These are phyloP conservation scores for Poliocrania exsul DNA, from an alignment of 2,797 vertebrate genomes.

Conservation along the genomic window DNA sequence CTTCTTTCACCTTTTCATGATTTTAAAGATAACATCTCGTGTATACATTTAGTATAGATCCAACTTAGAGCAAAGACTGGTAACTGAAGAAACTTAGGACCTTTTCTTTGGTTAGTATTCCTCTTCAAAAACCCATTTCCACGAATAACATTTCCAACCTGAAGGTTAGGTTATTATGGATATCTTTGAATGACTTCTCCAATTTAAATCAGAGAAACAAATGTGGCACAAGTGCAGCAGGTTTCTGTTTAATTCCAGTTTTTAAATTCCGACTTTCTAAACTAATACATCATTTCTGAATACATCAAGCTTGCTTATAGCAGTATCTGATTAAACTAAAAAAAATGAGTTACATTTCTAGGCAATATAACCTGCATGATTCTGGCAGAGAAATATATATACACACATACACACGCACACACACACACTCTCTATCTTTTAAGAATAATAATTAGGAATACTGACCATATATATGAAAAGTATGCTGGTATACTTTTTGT, in stretches of 20 bases:
- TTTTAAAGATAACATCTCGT: neutral
- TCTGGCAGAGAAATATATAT: neutral
- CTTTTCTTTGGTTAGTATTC: neutral
- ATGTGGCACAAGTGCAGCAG: neutral
- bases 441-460: neutral
- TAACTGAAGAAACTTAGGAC: neutral
- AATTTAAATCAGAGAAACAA: neutral
- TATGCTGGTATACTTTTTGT: neutral
- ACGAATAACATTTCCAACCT: neutral
- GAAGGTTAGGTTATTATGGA: neutral
- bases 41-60: neutral
- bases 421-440: neutral
- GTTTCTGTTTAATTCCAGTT: neutral
- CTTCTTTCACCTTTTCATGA: neutral
- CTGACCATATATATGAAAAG: neutral
- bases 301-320: neutral
- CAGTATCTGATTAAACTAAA: neutral
- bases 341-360: rapidly evolving
- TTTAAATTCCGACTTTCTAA: neutral
- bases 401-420: too few species aligned
- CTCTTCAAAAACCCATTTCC: neutral
- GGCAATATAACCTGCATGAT: neutral
- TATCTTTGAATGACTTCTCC: neutral
- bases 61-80: neutral
- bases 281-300: neutral